Conservation (phyloP, 2,888 invertebrate genomes). For the Dexiosoma caninum region DNA sequence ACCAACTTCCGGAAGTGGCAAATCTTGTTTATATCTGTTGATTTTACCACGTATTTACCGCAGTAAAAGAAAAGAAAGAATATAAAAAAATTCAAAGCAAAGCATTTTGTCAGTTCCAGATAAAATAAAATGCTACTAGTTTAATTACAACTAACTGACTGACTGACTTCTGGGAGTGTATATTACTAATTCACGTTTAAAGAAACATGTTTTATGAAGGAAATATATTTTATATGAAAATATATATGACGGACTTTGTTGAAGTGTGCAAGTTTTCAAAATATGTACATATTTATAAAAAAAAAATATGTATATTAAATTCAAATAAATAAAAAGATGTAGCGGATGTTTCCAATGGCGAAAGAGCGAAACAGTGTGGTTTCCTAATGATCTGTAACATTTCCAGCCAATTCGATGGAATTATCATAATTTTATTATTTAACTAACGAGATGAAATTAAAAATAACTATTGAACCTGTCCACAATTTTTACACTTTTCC, state of each 20-base stretch:
- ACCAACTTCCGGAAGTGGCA: conserved; percentile 59
- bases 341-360: conserved; percentile 34
- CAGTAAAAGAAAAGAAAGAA: conserved; percentile 1
- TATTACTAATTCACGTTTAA: conserved; percentile 22
- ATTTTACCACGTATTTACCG: conserved; percentile 37
- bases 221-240: conserved; percentile 43
- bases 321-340: not conserved
- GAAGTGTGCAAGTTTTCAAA: conserved; percentile 28
- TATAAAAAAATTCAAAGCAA: not conserved
- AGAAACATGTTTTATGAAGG: conserved; percentile 45
- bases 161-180: conserved; percentile 16
- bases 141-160: conserved; percentile 15
- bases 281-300: not conserved
- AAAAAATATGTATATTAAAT: not conserved
- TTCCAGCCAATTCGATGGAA: too few relatives aligned
- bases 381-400: too few relatives aligned
- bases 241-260: not conserved
- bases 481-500: too few relatives aligned
- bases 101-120: conserved; percentile 31
- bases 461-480: too few relatives aligned
- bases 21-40: conserved; percentile 48
- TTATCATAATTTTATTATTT: too few relatives aligned
- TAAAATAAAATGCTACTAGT: conserved; percentile 12
- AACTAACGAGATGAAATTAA: too few relatives aligned
- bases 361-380: not conserved